Percentiles rank a stretch among this genome's conserved stretches.
phyloP scores from a whole-genome alignment of 2,797 vertebrate species.

The Neomorphus geoffroyi region DNA sequence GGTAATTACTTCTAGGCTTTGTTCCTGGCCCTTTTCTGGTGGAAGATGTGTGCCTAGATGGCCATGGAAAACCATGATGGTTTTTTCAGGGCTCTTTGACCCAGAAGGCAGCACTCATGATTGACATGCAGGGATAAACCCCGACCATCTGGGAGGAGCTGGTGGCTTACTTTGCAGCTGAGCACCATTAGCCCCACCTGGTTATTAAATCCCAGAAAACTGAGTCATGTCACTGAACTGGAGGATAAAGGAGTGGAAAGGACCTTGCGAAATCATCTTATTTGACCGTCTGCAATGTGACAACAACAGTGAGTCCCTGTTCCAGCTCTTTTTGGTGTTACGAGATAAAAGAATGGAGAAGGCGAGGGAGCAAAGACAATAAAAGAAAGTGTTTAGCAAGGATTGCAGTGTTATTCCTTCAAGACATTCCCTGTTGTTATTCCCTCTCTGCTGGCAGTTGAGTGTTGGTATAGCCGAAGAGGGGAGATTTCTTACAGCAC shows the following conservation, averaged over 20 bases:
- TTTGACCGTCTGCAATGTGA: not conserved
- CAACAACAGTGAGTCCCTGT: not conserved
- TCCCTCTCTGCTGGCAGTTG: not conserved
- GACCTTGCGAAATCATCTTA: not conserved
- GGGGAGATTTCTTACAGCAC: not conserved
- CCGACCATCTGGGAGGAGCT: not conserved
- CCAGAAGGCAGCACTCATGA: not conserved
- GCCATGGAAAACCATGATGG: not conserved
- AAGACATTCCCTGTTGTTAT: rapidly evolving
- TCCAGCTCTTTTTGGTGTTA: not conserved
- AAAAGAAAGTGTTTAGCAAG: not conserved
- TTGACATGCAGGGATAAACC: not conserved
- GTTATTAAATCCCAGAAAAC: constrained; percentile 9
- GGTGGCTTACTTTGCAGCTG: not conserved
- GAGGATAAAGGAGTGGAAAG: not conserved
- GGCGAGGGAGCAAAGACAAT: not conserved
- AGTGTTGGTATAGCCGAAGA: not conserved
- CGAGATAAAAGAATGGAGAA: not conserved
- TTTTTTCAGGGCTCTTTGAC: not conserved
- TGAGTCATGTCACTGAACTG: not conserved
- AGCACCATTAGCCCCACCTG: not conserved
- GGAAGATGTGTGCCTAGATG: not conserved
- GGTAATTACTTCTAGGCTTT: not conserved
- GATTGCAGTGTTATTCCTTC: not conserved
- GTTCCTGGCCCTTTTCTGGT: not conserved